Conservation (phyloP, 1,140 invertebrate species). For the Acyrthosiphon pisum region DNA sequence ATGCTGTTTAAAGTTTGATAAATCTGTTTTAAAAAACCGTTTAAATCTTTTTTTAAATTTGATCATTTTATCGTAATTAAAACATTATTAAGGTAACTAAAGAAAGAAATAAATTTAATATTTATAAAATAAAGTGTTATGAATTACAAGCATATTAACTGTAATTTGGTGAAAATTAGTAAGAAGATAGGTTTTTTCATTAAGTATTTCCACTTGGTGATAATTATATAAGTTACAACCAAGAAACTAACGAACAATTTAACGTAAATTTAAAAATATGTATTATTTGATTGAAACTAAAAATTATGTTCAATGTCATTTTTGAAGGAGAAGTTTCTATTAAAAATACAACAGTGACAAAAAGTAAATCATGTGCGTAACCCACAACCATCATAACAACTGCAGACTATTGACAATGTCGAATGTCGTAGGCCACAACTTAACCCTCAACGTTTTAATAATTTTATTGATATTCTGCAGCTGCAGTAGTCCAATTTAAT, state of each 20-base stretch:
- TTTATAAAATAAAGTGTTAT: background rate
- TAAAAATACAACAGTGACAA: background rate
- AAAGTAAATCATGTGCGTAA: conserved; percentile 8
- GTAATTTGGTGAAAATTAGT: background rate
- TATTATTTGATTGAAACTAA: background rate
- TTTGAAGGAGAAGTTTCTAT: background rate
- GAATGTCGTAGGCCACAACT: conserved; percentile 28
- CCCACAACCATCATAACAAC: conserved; percentile 16
- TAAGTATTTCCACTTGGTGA: background rate
- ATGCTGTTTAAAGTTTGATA: background rate
- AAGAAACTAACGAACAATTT: background rate
- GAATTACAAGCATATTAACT: background rate
- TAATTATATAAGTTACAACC: background rate
- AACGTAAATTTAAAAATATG: background rate
- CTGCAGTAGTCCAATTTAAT: background rate
- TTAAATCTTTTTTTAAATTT: background rate
- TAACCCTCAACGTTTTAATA: conserved; percentile 2
- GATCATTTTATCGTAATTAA: background rate
- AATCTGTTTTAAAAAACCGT: background rate
- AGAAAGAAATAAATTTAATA: background rate
- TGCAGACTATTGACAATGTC: background rate
- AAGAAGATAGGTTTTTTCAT: background rate
- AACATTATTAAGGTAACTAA: background rate
- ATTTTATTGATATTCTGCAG: background rate
- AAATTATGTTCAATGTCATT: conserved; percentile 26